Percentiles rank a stretch among this genome's conserved stretches.
Evolutionary conservation across 2,888 invertebrate species (phyloP).

Genomic region (Erebia ligea): DNA sequence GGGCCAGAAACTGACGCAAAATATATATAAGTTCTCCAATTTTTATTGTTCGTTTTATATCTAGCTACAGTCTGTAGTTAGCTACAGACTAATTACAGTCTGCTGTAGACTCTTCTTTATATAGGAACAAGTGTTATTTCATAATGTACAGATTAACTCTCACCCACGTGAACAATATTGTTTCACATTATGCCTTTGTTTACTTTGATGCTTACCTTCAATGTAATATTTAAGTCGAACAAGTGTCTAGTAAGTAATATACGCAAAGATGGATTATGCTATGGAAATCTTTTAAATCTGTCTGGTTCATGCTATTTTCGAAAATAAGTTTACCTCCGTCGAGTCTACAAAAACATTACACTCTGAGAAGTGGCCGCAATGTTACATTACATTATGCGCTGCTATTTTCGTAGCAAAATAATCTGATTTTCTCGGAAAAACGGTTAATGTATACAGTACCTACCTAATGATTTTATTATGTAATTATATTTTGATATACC

Average conservation of each 20-base stretch:
- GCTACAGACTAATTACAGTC: no score
- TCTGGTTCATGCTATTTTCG: conserved; percentile 7
- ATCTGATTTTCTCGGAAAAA: conserved; percentile 10
- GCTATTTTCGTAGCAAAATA: conserved; percentile 1
- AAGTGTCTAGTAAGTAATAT: conserved; percentile 16
- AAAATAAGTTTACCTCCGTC: conserved; percentile 6
- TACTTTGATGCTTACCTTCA: conserved; percentile 15
- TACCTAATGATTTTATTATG: no score
- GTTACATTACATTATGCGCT: neutral
- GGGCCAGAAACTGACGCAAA: neutral
- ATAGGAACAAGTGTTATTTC: conserved; percentile 16
- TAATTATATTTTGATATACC: neutral
- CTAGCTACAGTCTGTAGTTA: no score
- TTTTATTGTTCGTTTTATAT: neutral
- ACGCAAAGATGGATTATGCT: conserved; percentile 20
- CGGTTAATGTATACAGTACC: neutral
- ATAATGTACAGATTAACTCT: conserved; percentile 20
- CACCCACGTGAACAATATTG: conserved; percentile 13
- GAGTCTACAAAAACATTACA: neutral
- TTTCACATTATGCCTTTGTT: conserved; percentile 17
- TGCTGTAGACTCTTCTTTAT: neutral
- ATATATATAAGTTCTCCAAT: neutral
- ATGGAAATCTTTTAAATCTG: conserved; percentile 10
- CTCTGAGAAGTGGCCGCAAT: neutral
- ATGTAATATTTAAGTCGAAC: neutral